phyloP scores from a whole-genome alignment of 35 echinoderm and acorn worm species.

The Patiria miniata region DNA sequence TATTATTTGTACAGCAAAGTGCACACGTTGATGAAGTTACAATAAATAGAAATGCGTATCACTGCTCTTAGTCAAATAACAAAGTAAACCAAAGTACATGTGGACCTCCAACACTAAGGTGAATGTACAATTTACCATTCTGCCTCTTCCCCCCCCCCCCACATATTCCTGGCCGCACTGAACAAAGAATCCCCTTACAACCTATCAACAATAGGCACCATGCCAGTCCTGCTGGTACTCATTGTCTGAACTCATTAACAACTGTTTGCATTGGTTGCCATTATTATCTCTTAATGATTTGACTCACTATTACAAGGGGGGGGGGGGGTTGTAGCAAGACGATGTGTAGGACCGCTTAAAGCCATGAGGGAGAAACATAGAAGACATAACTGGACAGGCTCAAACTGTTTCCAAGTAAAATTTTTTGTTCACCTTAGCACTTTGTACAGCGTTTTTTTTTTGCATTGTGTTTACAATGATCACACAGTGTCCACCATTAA shows the following conservation, averaged over 20 bases:
- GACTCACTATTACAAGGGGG: too few relatives aligned
- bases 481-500: too few relatives aligned
- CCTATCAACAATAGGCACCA: not conserved
- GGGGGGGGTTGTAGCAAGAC: too few relatives aligned
- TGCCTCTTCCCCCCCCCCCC: not conserved
- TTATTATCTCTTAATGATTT: not conserved
- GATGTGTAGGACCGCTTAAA: not conserved
- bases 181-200: not conserved
- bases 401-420: not conserved
- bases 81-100: not conserved
- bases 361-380: not conserved
- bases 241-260: conserved; percentile 1
- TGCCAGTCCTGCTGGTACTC: not conserved
- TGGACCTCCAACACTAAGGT: conserved; percentile 19
- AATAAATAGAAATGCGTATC: too few relatives aligned
- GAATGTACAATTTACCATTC: not conserved
- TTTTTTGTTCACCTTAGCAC: not conserved
- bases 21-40: too few relatives aligned
- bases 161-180: not conserved
- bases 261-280: not conserved
- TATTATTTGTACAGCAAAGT: too few relatives aligned
- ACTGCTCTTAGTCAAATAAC: not conserved
- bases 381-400: not conserved
- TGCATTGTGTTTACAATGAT: too few relatives aligned
- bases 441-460: not conserved